Evolutionary conservation across 2,113 vertebrate genomes (phyloP), one percentile per base, ranked within the genome.

Genomic region (Tachysurus vachellii): DNA sequence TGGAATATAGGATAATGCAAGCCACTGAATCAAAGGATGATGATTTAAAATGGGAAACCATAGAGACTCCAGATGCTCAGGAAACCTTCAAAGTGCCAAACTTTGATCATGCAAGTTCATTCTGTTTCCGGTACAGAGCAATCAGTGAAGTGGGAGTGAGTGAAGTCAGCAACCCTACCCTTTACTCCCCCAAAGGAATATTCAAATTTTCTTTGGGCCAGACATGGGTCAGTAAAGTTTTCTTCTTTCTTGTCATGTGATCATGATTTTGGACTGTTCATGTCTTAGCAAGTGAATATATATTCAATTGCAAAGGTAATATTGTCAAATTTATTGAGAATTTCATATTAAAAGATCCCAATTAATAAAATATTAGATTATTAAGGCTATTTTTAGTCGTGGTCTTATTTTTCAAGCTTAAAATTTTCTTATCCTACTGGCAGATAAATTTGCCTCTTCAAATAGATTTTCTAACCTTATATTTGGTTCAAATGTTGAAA

Each of bases 121-220:
- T 77, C 59, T 28, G 62, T 26, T 36, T 86, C 21, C 64, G 23
- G 1, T 83, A 83, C 81, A 84, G 75, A 83, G 68, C 3, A 36
- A 56, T 88, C 9, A 64, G 53, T 71, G 47, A 61, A 44, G 81
- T 89, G 36, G 88, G 88, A 89, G 21, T 89, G 71, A 75, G 71
- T 75, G 42, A 75, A 75, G 71, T 7, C 84, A 88, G 88, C 53
- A 57, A 86, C 0, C 57, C 23, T 42, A 23, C 59, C 28, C 0
- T 21, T n/a, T 7, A n/a, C 7, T 66, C 6, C 16, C 4, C 44
- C 0, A 5, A 59, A 28, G 53, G 36, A 36, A n/a, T 28, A 14
- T 11, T 84, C 11, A 23, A 7, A 42, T 12, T 76, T 28, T 14
- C 3, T 28, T 23, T 76, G 21, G 36, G 8, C 28, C 53, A 44